Evolutionary conservation across 2,113 vertebrate species (phyloP), one percentile per base, ranked within the genome.

Genomic region (Elachura formosa): DNA sequence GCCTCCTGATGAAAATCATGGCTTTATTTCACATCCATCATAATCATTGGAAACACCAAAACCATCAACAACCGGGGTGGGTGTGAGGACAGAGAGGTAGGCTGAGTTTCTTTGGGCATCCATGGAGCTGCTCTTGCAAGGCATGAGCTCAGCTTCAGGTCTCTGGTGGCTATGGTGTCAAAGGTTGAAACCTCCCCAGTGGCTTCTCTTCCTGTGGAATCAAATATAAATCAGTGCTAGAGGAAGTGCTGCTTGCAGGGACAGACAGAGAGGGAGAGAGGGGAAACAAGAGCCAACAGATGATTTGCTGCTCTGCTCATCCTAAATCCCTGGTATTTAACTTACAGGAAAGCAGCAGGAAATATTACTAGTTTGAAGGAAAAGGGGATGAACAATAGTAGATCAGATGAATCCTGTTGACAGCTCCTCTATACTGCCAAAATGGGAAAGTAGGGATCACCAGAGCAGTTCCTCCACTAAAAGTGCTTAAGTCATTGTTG

Each of bases 231-330:
- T 96, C 91, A 93, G 36, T 61, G 59, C 48, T 83, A 69, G 46
- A 94, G 94, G 95, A 96, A 96, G 82, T n/a, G 40, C 63, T 85
- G 67, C 68, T 96, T 20, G 13, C 40, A 81, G 76, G 59, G 69
- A 55, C 75, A 56, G 51, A 64, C 3, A 0, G 52, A 91, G 89
- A 67, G 74, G 43, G 48, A 63, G 77, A 55, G 31, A 83, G 31
- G 34, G 71, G 81, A 96, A 95, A 75, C 75, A 77, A 85, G 56
- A 90, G 79, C 84, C 87, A 95, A 59, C 41, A 77, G 92, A 94
- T 96, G 90, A 97, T 96, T 96, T 97, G 94, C 90, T 92, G 87
- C 85, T 93, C 52, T 95, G 90, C 90, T 96, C 96, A 92, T 94
- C 90, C 75, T 92, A 94, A 97, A 96, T 93, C 95, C 75, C 61